Evolutionary conservation across 2,888 invertebrate species (phyloP), one percentile per base, ranked within the genome.

Genomic region (Philonicus albiceps): DNA sequence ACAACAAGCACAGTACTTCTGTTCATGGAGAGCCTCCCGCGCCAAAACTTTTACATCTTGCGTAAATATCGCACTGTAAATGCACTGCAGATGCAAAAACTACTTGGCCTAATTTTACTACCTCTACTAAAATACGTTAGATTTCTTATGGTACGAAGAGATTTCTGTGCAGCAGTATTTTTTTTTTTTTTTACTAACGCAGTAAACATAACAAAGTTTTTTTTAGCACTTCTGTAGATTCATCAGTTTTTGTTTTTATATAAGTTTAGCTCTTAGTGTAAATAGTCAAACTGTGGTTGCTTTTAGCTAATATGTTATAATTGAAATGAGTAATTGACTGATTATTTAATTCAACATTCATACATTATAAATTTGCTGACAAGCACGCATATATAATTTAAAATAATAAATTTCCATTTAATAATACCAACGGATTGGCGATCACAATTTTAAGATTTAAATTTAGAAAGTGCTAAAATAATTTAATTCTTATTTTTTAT

Each of bases 181-280:
- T n/a, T n/a, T n/a, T n/a, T n/a, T n/a, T n/a, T n/a, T n/a, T n/a
- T 80, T 80, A 81, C 81, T 81, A 81, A 81, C 49, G 81, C 81
- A 11, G 64, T 64, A 81, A 49, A 53, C 34, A 81, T 81, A 81
- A 81, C 55, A 81, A 55, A 8, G 19, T 7, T 81, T 81, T 81
- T n/a, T 31, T 27, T 81, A 55, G n/a, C 55, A 64, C 64, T 34
- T 55, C 30, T 53, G 34, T 55, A 81, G 55, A 43, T 43, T 49
- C 19, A 22, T 7, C 34, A 81, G 31, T 34, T 74, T 3, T 81
- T 81, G 31, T 34, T 74, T 3, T 81, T 81, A 27, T 27, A 74
- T 74, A 34, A 34, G 27, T 74, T 74, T 74, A 74, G 37, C n/a
- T 34, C 34, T n/a, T 74, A 74, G 74, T 34, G 74, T 74, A 74